Evolutionary conservation across 1,140 invertebrate species (phyloP), one percentile per base, ranked within the genome.

Genomic region (Harlomillsia oculata): DNA sequence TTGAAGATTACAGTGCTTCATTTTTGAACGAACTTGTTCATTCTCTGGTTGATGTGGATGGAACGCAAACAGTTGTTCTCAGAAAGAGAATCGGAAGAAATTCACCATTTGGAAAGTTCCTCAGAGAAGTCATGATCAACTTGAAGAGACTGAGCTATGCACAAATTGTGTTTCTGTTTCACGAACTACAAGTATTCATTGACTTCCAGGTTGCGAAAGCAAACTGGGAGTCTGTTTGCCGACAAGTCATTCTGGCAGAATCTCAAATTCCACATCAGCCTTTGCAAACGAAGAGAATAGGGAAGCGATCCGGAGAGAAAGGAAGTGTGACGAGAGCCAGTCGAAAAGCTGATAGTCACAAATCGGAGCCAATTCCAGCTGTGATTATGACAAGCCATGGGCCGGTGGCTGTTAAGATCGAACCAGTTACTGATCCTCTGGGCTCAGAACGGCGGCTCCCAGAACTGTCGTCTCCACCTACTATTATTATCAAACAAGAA

Each of bases 1-100:
- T 64, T 5, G 58, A 64, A 41, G 53, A 54, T 26, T 48, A 56
- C 14, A 64, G 54, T 56, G 51, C 56, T 3, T 45, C 51, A 11
- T 64, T 57, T 32, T 43, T 64, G n/a, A 58, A 64, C 40, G 62
- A 64, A 41, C 32, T 64, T 8, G 54, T 53, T 8, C 54, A 64
- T 23, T 60, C 62, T 21, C 37, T 60, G 11, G 55, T 64, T 23
- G 59, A 60, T 13, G 40, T 60, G 13, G 57, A 63, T 21, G 44
- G 29, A 0, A 48, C 54, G 16, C 57, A 59, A 25, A 56, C 50
- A 8, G 41, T 53, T 11, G 53, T 64, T 26, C 37, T 64, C 20
- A 20, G 50, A 32, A 64, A 64, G 30, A 54, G 53, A 26, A 53
- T 64, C 4, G 46, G 49, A 16, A 64, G 58, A 51, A 56, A 50